Evolutionary conservation across 1,140 invertebrate species (phyloP), one percentile per base, ranked within the genome.

Genomic region (Tetraneura akinire): DNA sequence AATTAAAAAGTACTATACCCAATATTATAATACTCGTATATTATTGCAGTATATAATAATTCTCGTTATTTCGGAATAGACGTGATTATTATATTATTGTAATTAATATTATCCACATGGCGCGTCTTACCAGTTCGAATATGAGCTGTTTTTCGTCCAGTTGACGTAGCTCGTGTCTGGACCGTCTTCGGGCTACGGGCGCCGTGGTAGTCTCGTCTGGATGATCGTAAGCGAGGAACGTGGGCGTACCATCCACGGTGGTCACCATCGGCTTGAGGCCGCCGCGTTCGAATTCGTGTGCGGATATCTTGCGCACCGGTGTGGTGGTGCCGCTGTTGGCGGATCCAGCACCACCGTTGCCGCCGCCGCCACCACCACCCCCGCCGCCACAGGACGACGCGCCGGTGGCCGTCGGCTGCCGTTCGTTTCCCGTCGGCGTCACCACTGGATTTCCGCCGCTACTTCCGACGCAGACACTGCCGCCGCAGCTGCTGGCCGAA

Each of bases 131-230:
- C 88, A 98, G 86, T 87, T 98, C 96, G 86, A 97, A 97, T 85
- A 98, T 96, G 66, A 98, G 90, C 87, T 98, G 94, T 85, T 94
- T 95, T 85, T 98, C 96, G 84, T 97, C 95, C 80, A 98, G 86
- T 64, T 94, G 91, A 83, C 93, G 90, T 1, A 97, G 89, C 85
- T 97, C 94, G 83, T 93, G 92, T 68, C 94, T 87, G 0, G 92
- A 93, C 81, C 92, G 87, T 21, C 93, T 87, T 32, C 81, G 70
- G 11, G 68, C 71, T 3, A 82, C 81, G 8, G 83, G 81, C 3
- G 83, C 82, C 32, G 81, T 62, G 11, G 80, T 82, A 66, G 80
- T 81, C 81, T 82, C 82, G 64, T 60, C 80, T 51, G 42, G 80
- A 53, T 49, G 70, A 85, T 47, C 82, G 82, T 21, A 83, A 81